Conservation (phyloP, 2,888 invertebrate species). For the Gnatocerus cornutus region DNA sequence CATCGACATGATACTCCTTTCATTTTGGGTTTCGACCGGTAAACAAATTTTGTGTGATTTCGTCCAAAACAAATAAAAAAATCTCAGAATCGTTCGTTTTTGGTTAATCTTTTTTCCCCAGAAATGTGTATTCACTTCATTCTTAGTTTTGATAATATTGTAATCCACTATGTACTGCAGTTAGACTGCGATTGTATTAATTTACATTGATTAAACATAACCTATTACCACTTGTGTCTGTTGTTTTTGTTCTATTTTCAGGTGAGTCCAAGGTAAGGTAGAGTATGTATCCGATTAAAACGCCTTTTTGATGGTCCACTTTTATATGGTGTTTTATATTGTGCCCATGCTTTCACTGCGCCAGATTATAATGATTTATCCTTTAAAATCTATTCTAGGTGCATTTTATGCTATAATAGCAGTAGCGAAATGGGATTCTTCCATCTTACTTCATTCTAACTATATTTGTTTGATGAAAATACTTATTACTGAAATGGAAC, state of each 20-base stretch:
- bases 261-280: conserved; percentile 54
- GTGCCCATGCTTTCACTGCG: conserved; percentile 15
- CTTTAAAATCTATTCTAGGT: conserved; percentile 32
- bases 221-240: conserved; percentile 61
- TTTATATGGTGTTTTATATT: conserved; percentile 23
- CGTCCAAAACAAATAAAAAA: conserved; percentile 39
- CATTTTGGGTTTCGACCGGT: conserved; percentile 27
- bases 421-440: conserved; percentile 20
- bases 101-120: conserved; percentile 25
- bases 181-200: conserved; percentile 59
- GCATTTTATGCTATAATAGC: conserved; percentile 15
- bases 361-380: conserved; percentile 20
- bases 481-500: conserved; percentile 9
- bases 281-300: conserved; percentile 46
- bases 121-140: conserved; percentile 49
- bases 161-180: conserved; percentile 59
- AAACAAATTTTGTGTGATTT: conserved; percentile 51
- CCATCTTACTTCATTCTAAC: neutral
- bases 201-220: conserved; percentile 61
- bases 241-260: conserved; percentile 62
- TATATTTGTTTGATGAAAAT: conserved; percentile 8
- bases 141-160: conserved; percentile 54
- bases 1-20: conserved; percentile 5
- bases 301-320: conserved; percentile 27
- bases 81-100: conserved; percentile 32